Evolutionary conservation across 2,888 invertebrate genomes (phyloP).

Genomic region (Synergus umbraculus): DNA sequence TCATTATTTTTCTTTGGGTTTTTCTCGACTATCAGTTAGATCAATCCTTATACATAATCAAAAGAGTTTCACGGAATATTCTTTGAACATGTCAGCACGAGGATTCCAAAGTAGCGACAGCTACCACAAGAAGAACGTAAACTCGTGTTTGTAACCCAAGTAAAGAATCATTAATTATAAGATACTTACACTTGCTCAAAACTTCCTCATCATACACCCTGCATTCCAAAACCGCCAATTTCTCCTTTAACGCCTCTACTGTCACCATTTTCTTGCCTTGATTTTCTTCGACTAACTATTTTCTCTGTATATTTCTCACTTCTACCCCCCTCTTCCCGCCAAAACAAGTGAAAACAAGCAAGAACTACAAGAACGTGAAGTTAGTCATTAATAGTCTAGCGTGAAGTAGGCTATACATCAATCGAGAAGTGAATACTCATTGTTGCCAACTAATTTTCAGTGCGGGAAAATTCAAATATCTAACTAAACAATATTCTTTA

Average conservation of each 20-base stretch:
- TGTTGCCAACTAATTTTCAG: no score
- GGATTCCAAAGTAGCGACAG: neutral
- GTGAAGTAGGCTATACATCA: no score
- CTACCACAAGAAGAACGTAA: neutral
- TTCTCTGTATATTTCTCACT: neutral
- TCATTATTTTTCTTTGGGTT: no score
- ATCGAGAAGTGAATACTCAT: no score
- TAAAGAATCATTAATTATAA: neutral
- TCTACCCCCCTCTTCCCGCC: conserved; percentile 64
- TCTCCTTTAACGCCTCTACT: conserved; percentile 61
- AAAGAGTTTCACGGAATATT: neutral
- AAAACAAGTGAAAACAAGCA: conserved; percentile 55
- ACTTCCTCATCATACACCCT: conserved; percentile 57
- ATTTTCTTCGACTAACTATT: neutral
- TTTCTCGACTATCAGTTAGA: no score
- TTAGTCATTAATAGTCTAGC: no score
- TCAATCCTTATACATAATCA: no score
- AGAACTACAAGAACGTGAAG: neutral
- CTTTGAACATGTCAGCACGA: neutral
- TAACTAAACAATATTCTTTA: no score
- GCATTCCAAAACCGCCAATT: conserved; percentile 66
- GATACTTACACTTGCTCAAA: conserved; percentile 70
- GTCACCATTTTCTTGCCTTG: conserved; percentile 65
- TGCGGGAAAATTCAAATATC: no score
- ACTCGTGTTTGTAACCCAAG: neutral